Base-by-base conservation (phyloP, 37 sponge, comb jelly and placozoan genomes). In the Corticium candelabrum region DNA sequence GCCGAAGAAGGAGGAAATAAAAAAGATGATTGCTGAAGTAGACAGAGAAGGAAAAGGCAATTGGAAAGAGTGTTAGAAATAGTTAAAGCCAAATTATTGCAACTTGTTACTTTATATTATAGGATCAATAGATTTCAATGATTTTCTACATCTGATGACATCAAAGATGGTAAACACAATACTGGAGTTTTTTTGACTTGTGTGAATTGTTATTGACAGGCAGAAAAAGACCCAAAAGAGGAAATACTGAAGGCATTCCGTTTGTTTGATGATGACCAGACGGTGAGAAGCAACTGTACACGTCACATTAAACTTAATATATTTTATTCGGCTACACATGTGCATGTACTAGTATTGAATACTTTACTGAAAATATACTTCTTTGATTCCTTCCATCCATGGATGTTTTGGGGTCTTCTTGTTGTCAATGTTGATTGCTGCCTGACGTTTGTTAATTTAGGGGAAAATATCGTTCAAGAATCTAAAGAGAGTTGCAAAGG, bases 1-100 rank as follows among this genome's bases (percentile, higher is more conserved):
- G 80, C 99, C 99, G 35, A 97, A 97, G 88, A 94, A 94, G 70
- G 99, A 97, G 68, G 99, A 97, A 81, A 97, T 97, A 34, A 89
- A 92, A 77, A 91, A 87, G 78, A 89, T 97, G 85, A 91, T 97
- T 29, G 74, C 92, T 31, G 99, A 97, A 40, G 84, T 97, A 35
- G 94, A 97, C 41, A 94, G 90, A 40, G 95, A 94, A 78, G 95
- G 94, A 39, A 86, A 89, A 50, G 94, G 94, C 89, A 27, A 78
- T 77, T n/a, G n/a, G 41, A 50, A 50, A 27, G 15, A 11, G 11
- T 27, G 11, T 27, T 50, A 50, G 21, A 50, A 50, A 50, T 50
- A 27, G 21, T 50, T 50, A 50, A 50, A 50, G 11, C 11, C 21
- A 27, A 11, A 50, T 50, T 50, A 21, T 50, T 50, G 62, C 21